Evolutionary conservation across 2,797 vertebrate species (phyloP), one percentile per base, ranked within the genome.

Genomic region (Petrocephalus schoutedeni): DNA sequence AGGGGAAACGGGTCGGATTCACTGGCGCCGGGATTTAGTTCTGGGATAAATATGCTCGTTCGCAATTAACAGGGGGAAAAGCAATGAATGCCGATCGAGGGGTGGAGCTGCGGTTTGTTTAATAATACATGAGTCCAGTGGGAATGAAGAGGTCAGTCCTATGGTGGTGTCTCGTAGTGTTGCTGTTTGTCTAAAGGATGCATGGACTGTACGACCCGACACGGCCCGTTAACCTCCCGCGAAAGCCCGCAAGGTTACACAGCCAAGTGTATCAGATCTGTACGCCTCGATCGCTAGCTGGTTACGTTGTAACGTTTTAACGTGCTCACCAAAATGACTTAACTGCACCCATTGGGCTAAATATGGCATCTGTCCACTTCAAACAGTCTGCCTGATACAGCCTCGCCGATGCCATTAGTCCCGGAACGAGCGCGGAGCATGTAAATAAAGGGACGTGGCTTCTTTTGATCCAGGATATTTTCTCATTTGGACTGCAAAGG

Each of bases 31-130:
- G 7, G 21, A 16, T 61, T 74, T 21, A 86, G 12, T 28, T 14
- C 84, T 67, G 8, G 87, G 87, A 87, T 89, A 56, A 74, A 88
- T 28, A 28, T 16, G 14, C 21, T 82, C 5, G 14, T 71, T 57
- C 23, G 83, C 58, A 49, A 88, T 51, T n/a, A 85, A 58, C 16
- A 54, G 21, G 41, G 51, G 51, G 21, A 53, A 28, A 74, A 80
- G 88, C 67, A 36, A 91, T 53, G 89, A 88, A 90, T 90, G 64
- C 54, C 82, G 90, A 90, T 90, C 36, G 85, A 49, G 90, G 94
- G 94, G 94, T 92, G 94, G 94, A 95, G 94, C 93, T 93, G 93
- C 93, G 92, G 89, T 90, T 90, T 85, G 89, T 94, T 86, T 71
- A 94, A 94, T 94, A 94, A 94, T 93, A 92, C 90, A 95, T 93